These are phyloP conservation scores for Pemphigus obesinymphae DNA, from an alignment of 1,140 invertebrate genomes.

Conservation along the genomic window DNA sequence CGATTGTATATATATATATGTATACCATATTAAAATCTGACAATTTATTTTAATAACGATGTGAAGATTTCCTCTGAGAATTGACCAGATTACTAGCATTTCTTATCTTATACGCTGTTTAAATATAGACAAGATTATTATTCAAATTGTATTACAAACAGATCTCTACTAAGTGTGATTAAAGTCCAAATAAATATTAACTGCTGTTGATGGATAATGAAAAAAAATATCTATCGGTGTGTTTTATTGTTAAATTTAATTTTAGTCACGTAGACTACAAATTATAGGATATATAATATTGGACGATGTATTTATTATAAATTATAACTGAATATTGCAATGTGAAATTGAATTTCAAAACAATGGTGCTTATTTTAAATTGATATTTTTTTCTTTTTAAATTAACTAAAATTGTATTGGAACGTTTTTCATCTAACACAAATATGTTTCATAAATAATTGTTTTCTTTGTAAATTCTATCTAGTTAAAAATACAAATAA, in stretches of 20 bases:
- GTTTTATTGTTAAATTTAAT: not conserved
- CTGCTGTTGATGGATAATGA: constrained; percentile 25
- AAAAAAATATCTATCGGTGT: constrained; percentile 27
- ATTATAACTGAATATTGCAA: not conserved
- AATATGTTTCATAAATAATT: not conserved
- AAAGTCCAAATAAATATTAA: constrained; percentile 37
- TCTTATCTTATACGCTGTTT: constrained; percentile 32
- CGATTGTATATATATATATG: constrained; percentile 10
- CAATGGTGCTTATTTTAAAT: not conserved
- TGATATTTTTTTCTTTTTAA: no score
- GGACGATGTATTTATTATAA: not conserved
- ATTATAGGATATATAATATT: constrained; percentile 14
- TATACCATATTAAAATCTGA: constrained; percentile 30
- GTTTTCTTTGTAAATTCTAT: constrained; percentile 14
- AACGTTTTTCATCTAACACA: not conserved
- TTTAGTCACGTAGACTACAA: not conserved
- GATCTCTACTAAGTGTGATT: constrained; percentile 37
- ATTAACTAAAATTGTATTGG: not conserved
- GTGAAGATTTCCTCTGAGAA: constrained; percentile 37
- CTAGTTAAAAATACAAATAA: not conserved
- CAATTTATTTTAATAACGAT: constrained; percentile 33
- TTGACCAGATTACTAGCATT: constrained; percentile 34
- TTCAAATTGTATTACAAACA: constrained; percentile 33
- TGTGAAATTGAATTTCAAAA: not conserved
- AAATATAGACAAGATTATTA: constrained; percentile 39